Base-by-base conservation (phyloP, 2,888 invertebrate genomes). In the Drosophila diplacantha region DNA sequence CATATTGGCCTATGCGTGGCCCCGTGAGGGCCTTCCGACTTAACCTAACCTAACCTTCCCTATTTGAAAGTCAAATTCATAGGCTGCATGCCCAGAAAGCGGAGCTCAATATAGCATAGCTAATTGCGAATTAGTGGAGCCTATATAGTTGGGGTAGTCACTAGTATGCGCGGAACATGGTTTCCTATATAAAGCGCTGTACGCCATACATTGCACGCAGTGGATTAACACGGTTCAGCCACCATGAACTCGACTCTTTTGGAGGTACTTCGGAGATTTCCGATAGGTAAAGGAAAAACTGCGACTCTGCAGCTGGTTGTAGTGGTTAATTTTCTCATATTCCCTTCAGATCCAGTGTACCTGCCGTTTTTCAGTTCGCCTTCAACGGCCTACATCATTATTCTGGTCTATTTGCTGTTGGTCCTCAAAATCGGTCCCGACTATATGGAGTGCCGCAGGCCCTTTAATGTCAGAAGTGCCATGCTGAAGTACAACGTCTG, bases 401-500 rank as follows among this genome's bases (percentile, higher is more conserved):
- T 93, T 18, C 89, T 88, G 0, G 84, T 89, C 0, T 95, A 95
- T 85, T 87, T 94, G n/a, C 90, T 92, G 77, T 93, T 95, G 85
- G 94, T 94, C 39, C 88, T 93, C 12, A 93, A 93, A 74, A 88
- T 93, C 35, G 95, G 95, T 0, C 93, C 93, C 1, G 89, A 91
- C 16, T 91, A 92, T 82, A 95, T 95, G 95, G 90, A 91, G 54
- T 92, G 93, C 51, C 89, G 92, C 50, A 91, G 93, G 62, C 92
- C 94, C 0, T 93, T 92, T 75, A 91, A 94, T 73, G 84, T 97
- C 47, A 93, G 94, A 78, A 89, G 90, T 22, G 82, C 93, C 0
- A 91, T 97, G 80, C 90, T 95, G 16, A 84, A 90, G 1, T 98
- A 97, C 87, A 98, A 98, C 84, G 90, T 93, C 3, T 91, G 93